Percentiles rank a stretch among this genome's conserved stretches.
Conservation (phyloP, 30 jellyfish, hydroid and myxozoan genomes). For the Aurelia coerulea region DNA sequence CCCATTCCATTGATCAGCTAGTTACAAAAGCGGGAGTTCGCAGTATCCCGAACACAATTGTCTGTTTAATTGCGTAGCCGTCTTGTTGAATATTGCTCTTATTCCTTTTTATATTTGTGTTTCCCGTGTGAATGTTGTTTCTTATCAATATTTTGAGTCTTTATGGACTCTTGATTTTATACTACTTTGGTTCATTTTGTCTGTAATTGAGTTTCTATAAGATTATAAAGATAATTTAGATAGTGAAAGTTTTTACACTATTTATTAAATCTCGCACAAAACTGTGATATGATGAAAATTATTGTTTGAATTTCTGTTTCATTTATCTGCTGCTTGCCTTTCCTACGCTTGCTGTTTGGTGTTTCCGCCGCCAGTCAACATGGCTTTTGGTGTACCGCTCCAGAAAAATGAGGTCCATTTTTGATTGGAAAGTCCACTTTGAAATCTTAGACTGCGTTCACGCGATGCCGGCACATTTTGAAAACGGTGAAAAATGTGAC, state of each 20-base stretch:
- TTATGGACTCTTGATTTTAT: constrained; percentile 67
- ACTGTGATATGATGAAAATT: constrained; percentile 59
- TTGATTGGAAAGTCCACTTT: background rate
- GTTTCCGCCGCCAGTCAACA: too few species aligned
- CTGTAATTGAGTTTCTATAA: constrained; percentile 76
- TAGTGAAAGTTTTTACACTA: constrained; percentile 68
- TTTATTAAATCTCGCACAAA: constrained; percentile 73
- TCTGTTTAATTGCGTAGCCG: too few species aligned
- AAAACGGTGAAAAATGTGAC: too few species aligned
- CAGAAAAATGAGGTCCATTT: background rate
- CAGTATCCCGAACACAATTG: too few species aligned
- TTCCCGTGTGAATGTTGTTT: constrained; percentile 53
- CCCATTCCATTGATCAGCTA: too few species aligned
- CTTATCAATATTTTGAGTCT: constrained; percentile 56
- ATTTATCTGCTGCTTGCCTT: background rate
- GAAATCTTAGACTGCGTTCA: background rate
- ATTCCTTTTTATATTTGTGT: constrained; percentile 42
- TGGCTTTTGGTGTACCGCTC: background rate
- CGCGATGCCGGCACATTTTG: too few species aligned
- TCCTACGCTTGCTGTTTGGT: too few species aligned
- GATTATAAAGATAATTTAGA: constrained; percentile 22
- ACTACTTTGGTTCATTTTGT: constrained; percentile 59
- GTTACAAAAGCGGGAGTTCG: too few species aligned
- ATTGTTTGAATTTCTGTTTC: constrained; percentile 23
- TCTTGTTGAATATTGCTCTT: constrained; percentile 41